Evolutionary conservation across 2,888 invertebrate species (phyloP), one percentile per base, ranked within the genome.

Genomic region (Melikaiella ostensackeni): DNA sequence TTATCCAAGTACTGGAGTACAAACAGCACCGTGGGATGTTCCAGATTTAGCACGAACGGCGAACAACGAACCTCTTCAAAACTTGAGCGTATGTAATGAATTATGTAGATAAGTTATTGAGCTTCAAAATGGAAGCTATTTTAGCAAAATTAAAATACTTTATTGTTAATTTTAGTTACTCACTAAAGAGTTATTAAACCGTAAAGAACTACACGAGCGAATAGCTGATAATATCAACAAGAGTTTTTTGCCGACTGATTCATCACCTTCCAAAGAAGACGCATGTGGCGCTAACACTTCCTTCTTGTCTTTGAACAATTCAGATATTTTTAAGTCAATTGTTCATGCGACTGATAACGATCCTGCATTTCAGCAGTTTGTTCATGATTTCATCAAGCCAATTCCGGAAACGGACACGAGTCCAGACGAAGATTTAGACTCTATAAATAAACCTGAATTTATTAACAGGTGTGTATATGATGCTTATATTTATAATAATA

Each of bases 181-280:
- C 75, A 91, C 92, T 24, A 92, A 92, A 85, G 92, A 92, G 75
- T 86, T 93, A 9, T 84, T 93, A 74, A 92, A 92, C 82, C 92
- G 92, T 81, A 91, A 89, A 16, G 92, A 94, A 90, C 88, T 93
- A 63, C 93, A 93, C 84, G 92, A 93, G 83, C 92, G 92, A 84
- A 91, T 94, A 73, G 93, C 93, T 27, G 92, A 93, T 78, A 93
- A 92, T 83, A 93, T 93, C 74, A 93, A 93, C 82, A 92, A 90
- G 85, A 90, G 91, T 27, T 88, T 90, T 75, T 86, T 88, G 73
- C 89, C 90, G 50, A 50, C 75, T 21, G 80, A 80, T 2, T 24
- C 61, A 13, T n/a, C 59, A 9, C 30, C 35, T 13, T 19, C 7
- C 0, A 80, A 78, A 74, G 77, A 82, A 35, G 80, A 81, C 2